Evolutionary conservation across 2,113 vertebrate genomes (phyloP).

Genomic region (Heloderma charlesbogerti): DNA sequence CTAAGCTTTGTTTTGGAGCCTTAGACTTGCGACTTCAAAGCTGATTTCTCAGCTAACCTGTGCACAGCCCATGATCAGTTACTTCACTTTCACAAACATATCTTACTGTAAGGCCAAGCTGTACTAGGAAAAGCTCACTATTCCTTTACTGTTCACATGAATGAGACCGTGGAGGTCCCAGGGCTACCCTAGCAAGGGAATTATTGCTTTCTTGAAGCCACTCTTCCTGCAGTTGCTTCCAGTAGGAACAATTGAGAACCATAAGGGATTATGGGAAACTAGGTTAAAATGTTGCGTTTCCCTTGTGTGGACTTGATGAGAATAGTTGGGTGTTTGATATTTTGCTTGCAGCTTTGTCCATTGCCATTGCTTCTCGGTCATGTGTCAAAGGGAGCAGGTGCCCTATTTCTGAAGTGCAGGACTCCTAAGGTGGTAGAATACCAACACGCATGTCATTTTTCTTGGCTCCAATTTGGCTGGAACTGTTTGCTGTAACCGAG

Average conservation of each 20-base stretch:
- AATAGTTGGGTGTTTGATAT: neutral
- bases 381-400: neutral
- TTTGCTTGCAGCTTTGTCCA: neutral
- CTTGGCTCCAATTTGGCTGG: neutral
- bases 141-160: neutral
- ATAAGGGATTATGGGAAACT: neutral
- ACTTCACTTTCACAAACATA: neutral
- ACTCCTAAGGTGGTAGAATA: neutral
- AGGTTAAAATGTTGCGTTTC: neutral
- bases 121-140: neutral
- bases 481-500: neutral
- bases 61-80: neutral
- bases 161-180: neutral
- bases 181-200: neutral
- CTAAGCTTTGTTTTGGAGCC: neutral
- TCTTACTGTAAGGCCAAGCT: neutral
- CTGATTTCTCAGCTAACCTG: neutral
- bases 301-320: neutral
- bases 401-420: neutral
- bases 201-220: neutral
- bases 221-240: neutral
- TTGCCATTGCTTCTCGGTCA: neutral
- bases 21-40: neutral
- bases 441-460: too few species aligned
- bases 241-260: neutral